Evolutionary conservation across 2,113 vertebrate genomes (phyloP).

Genomic region (Neomonachus schauinslandi): DNA sequence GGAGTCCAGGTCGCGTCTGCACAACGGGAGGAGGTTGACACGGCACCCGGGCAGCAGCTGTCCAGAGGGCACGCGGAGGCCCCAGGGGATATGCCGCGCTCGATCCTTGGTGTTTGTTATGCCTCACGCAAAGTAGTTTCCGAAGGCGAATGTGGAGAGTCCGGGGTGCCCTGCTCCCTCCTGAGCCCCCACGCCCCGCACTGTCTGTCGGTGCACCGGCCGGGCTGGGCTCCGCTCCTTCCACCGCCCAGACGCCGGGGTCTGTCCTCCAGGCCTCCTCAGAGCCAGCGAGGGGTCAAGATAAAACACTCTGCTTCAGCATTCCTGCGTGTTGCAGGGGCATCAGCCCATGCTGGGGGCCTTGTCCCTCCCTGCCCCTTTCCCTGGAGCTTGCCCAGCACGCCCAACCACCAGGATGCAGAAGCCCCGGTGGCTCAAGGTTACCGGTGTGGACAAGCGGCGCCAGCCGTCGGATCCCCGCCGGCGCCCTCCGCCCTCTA

Average conservation of each 20-base stretch:
- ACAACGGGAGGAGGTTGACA: not conserved
- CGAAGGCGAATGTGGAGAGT: not conserved
- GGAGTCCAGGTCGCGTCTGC: not conserved
- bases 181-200: accelerated
- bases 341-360: not conserved
- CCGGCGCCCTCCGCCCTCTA: not conserved
- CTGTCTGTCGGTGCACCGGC: not conserved
- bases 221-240: not conserved
- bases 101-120: not conserved
- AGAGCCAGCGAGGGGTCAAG: not conserved
- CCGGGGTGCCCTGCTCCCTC: not conserved
- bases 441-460: too few species aligned
- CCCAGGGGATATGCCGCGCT: not conserved
- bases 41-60: not conserved
- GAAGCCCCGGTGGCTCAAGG: not conserved
- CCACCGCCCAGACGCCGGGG: accelerated
- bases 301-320: not conserved
- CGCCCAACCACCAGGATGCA: accelerated
- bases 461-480: not conserved
- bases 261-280: not conserved
- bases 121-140: not conserved
- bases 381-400: not conserved
- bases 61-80: not conserved
- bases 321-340: not conserved
- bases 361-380: not conserved